These are phyloP conservation scores for Trochalopteron elliotii DNA, from an alignment of 2,113 vertebrate genomes.

Conservation along the genomic window DNA sequence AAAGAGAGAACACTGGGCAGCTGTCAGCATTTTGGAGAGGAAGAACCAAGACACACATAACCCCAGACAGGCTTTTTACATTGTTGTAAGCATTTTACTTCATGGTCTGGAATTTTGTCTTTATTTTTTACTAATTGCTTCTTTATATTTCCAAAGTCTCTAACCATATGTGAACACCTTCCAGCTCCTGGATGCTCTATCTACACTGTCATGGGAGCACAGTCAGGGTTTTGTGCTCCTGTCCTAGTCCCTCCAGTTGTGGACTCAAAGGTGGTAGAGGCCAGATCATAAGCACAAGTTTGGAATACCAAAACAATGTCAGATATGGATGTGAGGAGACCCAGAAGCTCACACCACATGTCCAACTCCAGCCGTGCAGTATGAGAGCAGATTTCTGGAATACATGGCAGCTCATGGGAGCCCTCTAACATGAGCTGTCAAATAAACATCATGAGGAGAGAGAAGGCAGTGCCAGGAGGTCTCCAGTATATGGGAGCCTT, in stretches of 20 bases:
- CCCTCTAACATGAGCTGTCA: not conserved
- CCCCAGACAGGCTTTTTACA: not conserved
- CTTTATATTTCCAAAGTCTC: not conserved
- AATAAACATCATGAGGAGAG: not conserved
- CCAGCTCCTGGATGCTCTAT: not conserved
- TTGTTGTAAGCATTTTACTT: not conserved
- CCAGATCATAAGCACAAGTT: not conserved
- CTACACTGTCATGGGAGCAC: not conserved
- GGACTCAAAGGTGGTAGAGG: not conserved
- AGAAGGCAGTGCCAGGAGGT: not conserved
- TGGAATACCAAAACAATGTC: rapidly evolving
- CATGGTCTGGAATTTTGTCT: not conserved
- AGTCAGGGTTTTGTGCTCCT: not conserved
- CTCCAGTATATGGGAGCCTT: not conserved
- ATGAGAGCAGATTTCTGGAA: not conserved
- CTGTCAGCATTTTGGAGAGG: not conserved
- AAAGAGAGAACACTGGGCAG: not conserved
- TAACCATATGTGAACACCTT: not conserved
- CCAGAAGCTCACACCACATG: not conserved
- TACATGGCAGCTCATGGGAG: not conserved
- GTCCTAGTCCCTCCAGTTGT: not conserved
- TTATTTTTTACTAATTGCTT: not conserved
- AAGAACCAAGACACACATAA: not conserved
- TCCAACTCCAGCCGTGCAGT: rapidly evolving
- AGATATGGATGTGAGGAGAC: not conserved